Base-by-base conservation (phyloP, 2,888 invertebrate species). In the Cheilosia vulpina region DNA sequence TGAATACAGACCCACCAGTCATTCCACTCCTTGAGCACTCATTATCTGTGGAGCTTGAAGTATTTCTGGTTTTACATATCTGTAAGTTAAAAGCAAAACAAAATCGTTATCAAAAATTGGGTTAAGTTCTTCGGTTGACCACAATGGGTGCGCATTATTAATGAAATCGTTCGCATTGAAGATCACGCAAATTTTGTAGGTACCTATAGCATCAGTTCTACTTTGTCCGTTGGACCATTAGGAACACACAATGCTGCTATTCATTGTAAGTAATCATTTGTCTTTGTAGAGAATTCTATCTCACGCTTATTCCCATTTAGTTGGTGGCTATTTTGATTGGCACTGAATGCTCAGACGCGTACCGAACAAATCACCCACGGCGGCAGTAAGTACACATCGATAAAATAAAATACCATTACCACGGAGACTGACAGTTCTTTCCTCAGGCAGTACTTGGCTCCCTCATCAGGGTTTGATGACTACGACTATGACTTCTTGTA, bases 51-150 rank as follows among this genome's bases (percentile, higher is more conserved):
- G 15, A n/a, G 34, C 31, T 31, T 24, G 17, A 58, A 57, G 31
- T 34, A 31, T 68, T 21, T 4, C 43, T 19, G 31, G 65, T 68
- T 68, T 73, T 72, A 53, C 71, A 76, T 77, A 68, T 72, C 50
- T 68, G 34, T 50, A 50, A 50, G 50, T 66, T 66, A 52, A 13
- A 1, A 65, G 62, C 19, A 15, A 43, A 58, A 53, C 5, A 21
- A 73, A 72, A 52, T 83, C 2, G 15, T 27, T 27, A 45, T 45
- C 27, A 69, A 31, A 63, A 78, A 55, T 52, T 73, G 19, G 72
- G 72, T 78, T 72, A 63, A 63, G 62, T 78, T 78, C 50, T n/a
- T 27, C 2, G 66, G 53, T 57, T 68, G 55, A 72, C 55, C 60
- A 66, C 31, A 47, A n/a, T 9, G 45, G 47, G 21, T 55, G 45